These are phyloP conservation scores for Heliconius cydno DNA, from an alignment of 2,888 invertebrate species.

Conservation along the genomic window DNA sequence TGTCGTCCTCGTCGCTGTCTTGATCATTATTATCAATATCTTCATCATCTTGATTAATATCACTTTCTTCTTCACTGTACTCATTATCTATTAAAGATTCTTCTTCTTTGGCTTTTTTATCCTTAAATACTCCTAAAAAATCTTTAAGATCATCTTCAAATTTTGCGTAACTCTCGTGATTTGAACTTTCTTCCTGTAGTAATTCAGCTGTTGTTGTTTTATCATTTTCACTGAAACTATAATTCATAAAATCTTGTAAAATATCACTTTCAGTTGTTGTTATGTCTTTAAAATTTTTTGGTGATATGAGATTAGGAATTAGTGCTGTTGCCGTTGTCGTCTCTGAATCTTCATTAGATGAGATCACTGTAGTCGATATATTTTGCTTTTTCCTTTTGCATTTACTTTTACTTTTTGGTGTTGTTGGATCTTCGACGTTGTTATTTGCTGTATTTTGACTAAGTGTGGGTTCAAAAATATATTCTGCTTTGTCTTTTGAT, in stretches of 20 bases:
- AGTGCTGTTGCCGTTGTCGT: neutral
- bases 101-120: conserved; percentile 54
- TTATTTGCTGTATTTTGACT: conserved; percentile 50
- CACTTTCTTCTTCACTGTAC: conserved; percentile 48
- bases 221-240: conserved; percentile 59
- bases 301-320: conserved; percentile 41
- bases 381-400: conserved; percentile 74
- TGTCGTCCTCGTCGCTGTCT: conserved; percentile 52
- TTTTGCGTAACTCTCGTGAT: conserved; percentile 60
- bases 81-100: conserved; percentile 54
- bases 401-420: conserved; percentile 70
- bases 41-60: conserved; percentile 49
- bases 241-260: conserved; percentile 66
- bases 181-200: conserved; percentile 59
- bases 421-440: conserved; percentile 56
- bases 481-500: conserved; percentile 64
- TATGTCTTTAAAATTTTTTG: conserved; percentile 54
- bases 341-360: conserved; percentile 49
- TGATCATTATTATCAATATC: conserved; percentile 49
- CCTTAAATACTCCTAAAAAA: conserved; percentile 61
- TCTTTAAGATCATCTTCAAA: conserved; percentile 69
- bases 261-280: conserved; percentile 58
- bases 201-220: conserved; percentile 51
- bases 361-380: conserved; percentile 53
- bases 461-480: conserved; percentile 58